Base-by-base conservation (phyloP, 2,113 vertebrate species). In the Campylomormyrus tamandua region DNA sequence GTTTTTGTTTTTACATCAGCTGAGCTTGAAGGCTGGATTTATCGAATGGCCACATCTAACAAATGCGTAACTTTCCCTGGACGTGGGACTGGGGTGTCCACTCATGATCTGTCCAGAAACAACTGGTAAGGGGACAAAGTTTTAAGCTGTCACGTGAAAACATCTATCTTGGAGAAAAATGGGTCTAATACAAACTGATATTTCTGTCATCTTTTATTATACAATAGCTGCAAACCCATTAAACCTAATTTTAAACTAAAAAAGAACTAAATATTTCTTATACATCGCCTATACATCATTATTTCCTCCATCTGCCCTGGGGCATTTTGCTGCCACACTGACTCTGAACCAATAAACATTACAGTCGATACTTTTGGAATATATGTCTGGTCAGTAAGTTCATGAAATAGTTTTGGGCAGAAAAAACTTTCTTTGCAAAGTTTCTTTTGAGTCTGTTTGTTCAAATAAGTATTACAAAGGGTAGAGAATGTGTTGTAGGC, bases 351-450 rank as follows among this genome's bases (percentile, higher is more conserved):
- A 91, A 92, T 90, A 91, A 91, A 91, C 91, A 83, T 53, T 45
- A 46, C 56, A 45, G 39, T 91, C 92, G 91, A 92, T 92, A 93
- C 94, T 92, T 62, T 94, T 94, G 94, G 94, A 93, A 93, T 85
- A 89, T 89, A 93, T 93, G 93, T 94, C 94, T 95, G 93, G 93
- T 93, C 94, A 93, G 94, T 94, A 92, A 93, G 93, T 93, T 94
- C 91, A 94, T 90, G 42, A 87, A 46, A 90, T 56, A 53, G 50
- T 80, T 48, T 89, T 90, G 83, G 19, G 31, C 1, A 21, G 53
- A 87, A 77, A 90, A 49, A 17, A 49, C 46, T 87, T 52, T 70
- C 27, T 35, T 84, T 48, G 13, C 45, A 24, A 87, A 21, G 49
- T 87, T 87, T 87, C 70, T 17, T 39, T 85, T 84, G 39, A 48